These are phyloP conservation scores for Scelioninae gen. 1 DNA, from an alignment of 2,888 invertebrate species.

Conservation along the genomic window DNA sequence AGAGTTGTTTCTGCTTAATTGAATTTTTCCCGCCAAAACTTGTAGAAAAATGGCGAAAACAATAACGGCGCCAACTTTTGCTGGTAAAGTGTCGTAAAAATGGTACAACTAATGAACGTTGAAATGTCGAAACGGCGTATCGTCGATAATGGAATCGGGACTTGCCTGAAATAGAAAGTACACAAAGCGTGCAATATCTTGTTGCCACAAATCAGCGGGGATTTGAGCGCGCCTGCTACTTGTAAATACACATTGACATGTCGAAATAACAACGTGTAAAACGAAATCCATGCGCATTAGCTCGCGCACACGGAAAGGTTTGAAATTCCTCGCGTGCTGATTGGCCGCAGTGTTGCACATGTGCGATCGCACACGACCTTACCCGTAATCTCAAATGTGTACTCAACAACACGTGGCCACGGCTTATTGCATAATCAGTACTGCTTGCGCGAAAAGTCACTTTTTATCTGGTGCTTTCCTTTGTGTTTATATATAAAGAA, in stretches of 20 bases:
- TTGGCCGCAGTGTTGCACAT: constrained; percentile 62
- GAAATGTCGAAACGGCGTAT: constrained; percentile 53
- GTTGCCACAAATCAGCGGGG: constrained; percentile 58
- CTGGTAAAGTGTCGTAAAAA: constrained; percentile 33
- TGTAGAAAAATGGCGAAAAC: neutral
- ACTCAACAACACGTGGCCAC: constrained; percentile 64
- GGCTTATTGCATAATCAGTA: constrained; percentile 44
- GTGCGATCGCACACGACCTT: constrained; percentile 68
- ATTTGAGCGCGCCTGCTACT: constrained; percentile 56
- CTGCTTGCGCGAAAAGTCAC: constrained; percentile 21
- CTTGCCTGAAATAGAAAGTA: constrained; percentile 59
- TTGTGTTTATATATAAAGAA: neutral
- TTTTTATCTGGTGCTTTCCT: constrained; percentile 1
- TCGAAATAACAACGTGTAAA: constrained; percentile 67
- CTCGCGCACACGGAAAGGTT: constrained; percentile 59
- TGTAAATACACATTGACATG: constrained; percentile 68
- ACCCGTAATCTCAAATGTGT: constrained; percentile 62
- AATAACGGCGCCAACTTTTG: neutral
- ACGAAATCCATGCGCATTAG: constrained; percentile 59
- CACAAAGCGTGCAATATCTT: constrained; percentile 55
- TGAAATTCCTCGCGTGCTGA: constrained; percentile 65
- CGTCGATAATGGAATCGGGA: constrained; percentile 45
- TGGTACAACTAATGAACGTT: constrained; percentile 44
- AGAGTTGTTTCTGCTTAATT: too few species aligned
- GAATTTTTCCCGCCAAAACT: neutral